Evolutionary conservation across 2,113 vertebrate species (phyloP).

Genomic region (Loxodonta africana): DNA sequence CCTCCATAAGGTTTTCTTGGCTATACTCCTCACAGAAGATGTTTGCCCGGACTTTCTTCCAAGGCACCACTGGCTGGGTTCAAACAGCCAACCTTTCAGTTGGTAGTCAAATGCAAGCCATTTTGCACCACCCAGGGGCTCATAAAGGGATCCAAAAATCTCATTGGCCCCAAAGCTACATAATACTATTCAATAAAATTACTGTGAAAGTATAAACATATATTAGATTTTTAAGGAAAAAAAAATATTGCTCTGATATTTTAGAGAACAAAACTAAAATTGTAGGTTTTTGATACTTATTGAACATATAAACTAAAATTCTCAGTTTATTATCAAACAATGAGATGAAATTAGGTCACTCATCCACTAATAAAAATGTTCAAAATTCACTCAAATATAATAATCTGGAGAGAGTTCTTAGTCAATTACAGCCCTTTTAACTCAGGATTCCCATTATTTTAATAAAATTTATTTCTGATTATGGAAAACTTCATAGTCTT

Average conservation of each 20-base stretch:
- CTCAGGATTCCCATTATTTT: not conserved
- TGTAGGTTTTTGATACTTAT: not conserved
- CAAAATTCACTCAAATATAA: not conserved
- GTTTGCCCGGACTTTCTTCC: too few relatives aligned
- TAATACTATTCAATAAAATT: not conserved
- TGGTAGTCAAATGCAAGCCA: too few relatives aligned
- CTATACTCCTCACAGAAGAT: too few relatives aligned
- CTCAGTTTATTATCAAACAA: not conserved
- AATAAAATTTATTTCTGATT: not conserved
- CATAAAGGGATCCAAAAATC: not conserved
- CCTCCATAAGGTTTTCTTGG: too few relatives aligned
- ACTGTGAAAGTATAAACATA: not conserved
- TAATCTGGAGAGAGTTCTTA: not conserved
- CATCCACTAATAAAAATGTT: not conserved
- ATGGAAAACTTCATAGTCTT: not conserved
- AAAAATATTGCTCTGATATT: not conserved
- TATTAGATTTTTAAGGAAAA: not conserved
- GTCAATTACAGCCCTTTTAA: not conserved
- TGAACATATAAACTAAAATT: not conserved
- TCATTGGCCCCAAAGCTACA: not conserved
- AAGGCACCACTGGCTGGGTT: too few relatives aligned
- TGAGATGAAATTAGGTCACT: not conserved
- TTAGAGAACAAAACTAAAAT: not conserved
- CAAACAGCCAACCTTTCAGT: too few relatives aligned
- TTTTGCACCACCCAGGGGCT: too few relatives aligned